phyloP scores from a whole-genome alignment of 2,888 invertebrate species.

The Pyrrhosoma nymphula region DNA sequence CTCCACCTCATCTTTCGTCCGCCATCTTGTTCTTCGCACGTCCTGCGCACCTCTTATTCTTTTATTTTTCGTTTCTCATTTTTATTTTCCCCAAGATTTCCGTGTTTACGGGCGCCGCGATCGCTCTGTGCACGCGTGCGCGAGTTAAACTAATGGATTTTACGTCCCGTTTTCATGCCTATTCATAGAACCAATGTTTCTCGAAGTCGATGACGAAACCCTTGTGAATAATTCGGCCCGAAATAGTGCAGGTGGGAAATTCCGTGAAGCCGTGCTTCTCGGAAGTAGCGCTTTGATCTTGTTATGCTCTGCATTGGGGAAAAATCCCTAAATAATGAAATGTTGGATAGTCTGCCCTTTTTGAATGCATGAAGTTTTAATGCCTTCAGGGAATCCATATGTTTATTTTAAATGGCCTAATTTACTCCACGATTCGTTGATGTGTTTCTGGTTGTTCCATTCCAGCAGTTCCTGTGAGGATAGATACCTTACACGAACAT shows the following conservation, averaged over 20 bases:
- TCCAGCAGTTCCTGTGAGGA: no score
- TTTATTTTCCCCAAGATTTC: neutral
- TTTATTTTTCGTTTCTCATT: neutral
- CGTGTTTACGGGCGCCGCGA: neutral
- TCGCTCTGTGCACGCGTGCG: neutral
- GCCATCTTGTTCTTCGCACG: slow-evolving; percentile 33
- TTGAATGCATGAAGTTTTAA: neutral
- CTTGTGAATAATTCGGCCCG: slow-evolving; percentile 57
- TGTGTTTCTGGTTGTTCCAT: neutral
- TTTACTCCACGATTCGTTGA: neutral
- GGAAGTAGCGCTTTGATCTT: neutral
- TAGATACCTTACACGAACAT: no score
- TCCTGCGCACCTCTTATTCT: neutral
- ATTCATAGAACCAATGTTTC: slow-evolving; percentile 44
- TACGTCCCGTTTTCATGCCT: slow-evolving; percentile 25
- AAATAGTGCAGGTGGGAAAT: slow-evolving; percentile 48
- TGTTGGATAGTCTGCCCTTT: neutral
- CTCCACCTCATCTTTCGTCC: neutral
- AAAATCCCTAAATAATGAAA: slow-evolving; percentile 1
- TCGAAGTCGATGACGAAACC: slow-evolving; percentile 4
- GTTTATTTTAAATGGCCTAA: neutral
- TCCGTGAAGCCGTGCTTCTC: slow-evolving; percentile 17
- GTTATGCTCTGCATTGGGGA: neutral
- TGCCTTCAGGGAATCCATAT: neutral
- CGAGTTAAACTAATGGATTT: slow-evolving; percentile 12